Conservation (phyloP, 2,113 vertebrate genomes). For the Nothocercus julius region DNA sequence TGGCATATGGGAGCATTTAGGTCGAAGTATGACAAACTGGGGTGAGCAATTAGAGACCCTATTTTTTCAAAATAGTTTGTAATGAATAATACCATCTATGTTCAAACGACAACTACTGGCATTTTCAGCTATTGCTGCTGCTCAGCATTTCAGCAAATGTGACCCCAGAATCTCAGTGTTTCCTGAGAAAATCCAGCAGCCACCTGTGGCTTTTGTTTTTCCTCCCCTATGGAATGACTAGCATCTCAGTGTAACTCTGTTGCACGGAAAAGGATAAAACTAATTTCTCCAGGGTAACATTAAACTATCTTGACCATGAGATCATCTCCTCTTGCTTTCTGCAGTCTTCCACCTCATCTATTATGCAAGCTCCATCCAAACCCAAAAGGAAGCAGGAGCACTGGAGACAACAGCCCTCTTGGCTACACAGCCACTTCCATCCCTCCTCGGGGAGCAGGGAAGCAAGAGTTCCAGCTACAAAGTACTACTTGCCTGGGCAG, state of each 20-base stretch:
- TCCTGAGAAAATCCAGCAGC: not conserved
- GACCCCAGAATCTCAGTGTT: not conserved
- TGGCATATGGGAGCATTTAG: not conserved
- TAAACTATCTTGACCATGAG: not conserved
- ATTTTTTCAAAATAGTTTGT: not conserved
- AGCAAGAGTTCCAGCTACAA: not conserved
- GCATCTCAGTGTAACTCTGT: not conserved
- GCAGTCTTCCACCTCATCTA: not conserved
- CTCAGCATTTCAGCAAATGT: not conserved
- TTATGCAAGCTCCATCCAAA: not conserved
- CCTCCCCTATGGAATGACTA: not conserved
- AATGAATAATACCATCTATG: not conserved
- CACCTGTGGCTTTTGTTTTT: not conserved
- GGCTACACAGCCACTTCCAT: not conserved
- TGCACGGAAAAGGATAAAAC: not conserved
- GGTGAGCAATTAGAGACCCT: not conserved
- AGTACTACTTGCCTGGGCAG: slow-evolving; percentile 1
- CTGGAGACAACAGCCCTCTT: not conserved
- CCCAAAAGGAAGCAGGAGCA: not conserved
- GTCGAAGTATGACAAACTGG: not conserved
- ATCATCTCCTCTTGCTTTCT: not conserved
- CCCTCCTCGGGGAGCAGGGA: not conserved
- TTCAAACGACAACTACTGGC: not conserved
- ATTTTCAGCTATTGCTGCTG: not conserved
- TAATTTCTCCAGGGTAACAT: not conserved